Base-by-base conservation (phyloP, 2,113 vertebrate genomes). In the Scomber scombrus region DNA sequence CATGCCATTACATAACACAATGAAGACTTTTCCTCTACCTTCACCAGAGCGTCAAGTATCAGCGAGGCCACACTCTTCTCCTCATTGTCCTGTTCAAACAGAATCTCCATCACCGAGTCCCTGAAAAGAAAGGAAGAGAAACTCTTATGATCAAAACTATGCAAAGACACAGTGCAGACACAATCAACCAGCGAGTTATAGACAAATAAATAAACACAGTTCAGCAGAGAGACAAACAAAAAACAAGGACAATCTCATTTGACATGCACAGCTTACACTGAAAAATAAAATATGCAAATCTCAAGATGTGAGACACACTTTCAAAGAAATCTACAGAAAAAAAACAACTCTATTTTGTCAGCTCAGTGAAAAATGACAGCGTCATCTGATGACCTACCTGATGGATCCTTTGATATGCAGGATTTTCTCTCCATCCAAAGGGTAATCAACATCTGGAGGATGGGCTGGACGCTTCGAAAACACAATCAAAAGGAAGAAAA, bases 21-120 rank as follows among this genome's bases (percentile, higher is more conserved):
- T 0, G 0, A 62, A 21, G n/a, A 51, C 40, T 3, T 63, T 43
- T 0, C 23, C 11, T 14, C 50, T 89, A 99, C 98, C 97, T 98
- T 97, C 57, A 99, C 92, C 19, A 99, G 95, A 3, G 97, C 94
- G 79, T 99, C 98, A 5, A 99, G 85, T 75, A 99, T 96, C 87
- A 99, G 95, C 18, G 98, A 96, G 79, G 97, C 98, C 69, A 99
- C 95, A 8, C 97, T 99, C 78, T 98, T 97, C 92, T 99, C 97
- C 78, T 99, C 98, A 10, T 99, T 99, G 90, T 99, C 98, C 93
- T 99, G 98, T 55, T 99, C 98, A 92, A 99, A 99, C 58, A 99
- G 91, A 58, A 99, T 96, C 93, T 99, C 98, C 9, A 97, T 97
- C 69, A 99, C 93, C 0, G 97, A 99, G 92, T 99, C 98, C 89